Evolutionary conservation across 53 echinoderm and acorn worm genomes (phyloP).

Genomic region (Crossaster papposus): DNA sequence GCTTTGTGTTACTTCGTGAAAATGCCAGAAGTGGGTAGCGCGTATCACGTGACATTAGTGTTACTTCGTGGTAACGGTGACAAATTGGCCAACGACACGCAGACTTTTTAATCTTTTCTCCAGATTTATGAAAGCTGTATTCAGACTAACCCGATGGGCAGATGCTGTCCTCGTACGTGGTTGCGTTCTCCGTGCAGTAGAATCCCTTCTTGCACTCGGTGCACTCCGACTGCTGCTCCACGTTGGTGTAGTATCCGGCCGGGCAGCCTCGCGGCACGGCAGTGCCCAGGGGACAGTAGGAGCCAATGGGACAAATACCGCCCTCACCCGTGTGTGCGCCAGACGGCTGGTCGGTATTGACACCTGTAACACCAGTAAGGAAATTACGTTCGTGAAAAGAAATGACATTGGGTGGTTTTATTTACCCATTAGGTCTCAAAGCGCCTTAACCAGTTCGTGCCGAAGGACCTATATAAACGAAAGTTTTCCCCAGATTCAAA

Average conservation of each 20-base stretch:
- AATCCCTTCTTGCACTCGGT: conserved; percentile 82
- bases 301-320: conserved; percentile 82
- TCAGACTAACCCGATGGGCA: conserved; percentile 75
- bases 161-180: conserved; percentile 79
- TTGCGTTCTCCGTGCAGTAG: conserved; percentile 93
- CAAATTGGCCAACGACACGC: neutral
- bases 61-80: too few relatives aligned
- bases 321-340: conserved; percentile 89
- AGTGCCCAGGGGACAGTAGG: conserved; percentile 86
- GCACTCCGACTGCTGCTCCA: conserved; percentile 76
- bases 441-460: too few relatives aligned
- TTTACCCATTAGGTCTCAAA: too few relatives aligned
- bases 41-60: too few relatives aligned
- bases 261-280: conserved; percentile 92
- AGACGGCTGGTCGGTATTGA: conserved; percentile 86
- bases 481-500: too few relatives aligned
- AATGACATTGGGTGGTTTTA: too few relatives aligned
- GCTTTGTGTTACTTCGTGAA: too few relatives aligned
- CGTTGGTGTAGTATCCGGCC: conserved; percentile 82
- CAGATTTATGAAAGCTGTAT: neutral
- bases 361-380: conserved; percentile 60
- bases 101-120: neutral
- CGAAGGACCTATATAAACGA: too few relatives aligned
- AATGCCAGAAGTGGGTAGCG: too few relatives aligned
- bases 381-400: neutral